Evolutionary conservation across 1,140 invertebrate species (phyloP).

Genomic region (Conus ventricosus): DNA sequence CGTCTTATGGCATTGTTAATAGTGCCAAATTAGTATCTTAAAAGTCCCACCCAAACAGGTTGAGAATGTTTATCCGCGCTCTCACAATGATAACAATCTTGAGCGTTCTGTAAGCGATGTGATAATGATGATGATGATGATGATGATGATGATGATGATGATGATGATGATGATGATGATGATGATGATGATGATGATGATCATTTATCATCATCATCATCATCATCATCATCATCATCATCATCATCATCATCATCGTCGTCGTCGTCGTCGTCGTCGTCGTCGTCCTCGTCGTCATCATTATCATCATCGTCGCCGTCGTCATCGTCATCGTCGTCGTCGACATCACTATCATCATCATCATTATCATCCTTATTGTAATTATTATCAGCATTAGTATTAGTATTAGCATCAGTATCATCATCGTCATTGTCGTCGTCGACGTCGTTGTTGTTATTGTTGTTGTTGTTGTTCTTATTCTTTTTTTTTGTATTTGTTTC

Average conservation of each 20-base stretch:
- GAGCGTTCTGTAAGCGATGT: too few species aligned
- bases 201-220: conserved; percentile 21
- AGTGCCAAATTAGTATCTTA: too few species aligned
- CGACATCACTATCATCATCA: neutral
- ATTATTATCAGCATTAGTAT: neutral
- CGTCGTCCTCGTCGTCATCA: neutral
- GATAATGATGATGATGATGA: too few species aligned
- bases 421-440: too few species aligned
- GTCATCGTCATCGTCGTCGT: neutral
- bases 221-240: conserved; percentile 21
- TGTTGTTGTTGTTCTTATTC: too few species aligned
- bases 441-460: too few species aligned
- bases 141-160: neutral
- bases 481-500: too few species aligned
- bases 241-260: conserved; percentile 23
- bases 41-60: too few species aligned
- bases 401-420: too few species aligned
- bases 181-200: neutral
- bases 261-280: neutral
- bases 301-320: neutral
- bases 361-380: neutral
- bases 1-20: too few species aligned
- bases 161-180: neutral
- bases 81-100: too few species aligned
- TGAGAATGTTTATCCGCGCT: too few species aligned